Evolutionary conservation across 2,113 vertebrate genomes (phyloP).

Genomic region (Ctenomys sociabilis): DNA sequence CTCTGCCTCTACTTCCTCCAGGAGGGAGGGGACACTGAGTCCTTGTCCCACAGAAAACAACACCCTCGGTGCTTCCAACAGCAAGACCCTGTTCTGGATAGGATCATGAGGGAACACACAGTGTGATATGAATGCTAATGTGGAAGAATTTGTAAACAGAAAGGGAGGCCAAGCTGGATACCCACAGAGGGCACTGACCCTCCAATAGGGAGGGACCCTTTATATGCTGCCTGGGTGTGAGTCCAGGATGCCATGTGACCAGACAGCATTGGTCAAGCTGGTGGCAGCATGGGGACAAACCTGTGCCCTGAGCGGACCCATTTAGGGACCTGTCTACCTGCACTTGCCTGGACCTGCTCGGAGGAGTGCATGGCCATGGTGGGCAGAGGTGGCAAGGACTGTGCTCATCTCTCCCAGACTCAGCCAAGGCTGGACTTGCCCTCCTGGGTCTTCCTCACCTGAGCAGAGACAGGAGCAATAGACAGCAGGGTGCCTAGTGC

Average conservation of each 20-base stretch:
- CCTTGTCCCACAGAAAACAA: neutral
- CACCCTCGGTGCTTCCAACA: rapidly evolving
- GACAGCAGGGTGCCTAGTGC: neutral
- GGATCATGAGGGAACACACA: neutral
- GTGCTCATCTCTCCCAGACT: neutral
- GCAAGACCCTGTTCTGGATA: neutral
- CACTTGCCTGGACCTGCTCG: neutral
- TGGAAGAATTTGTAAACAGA: neutral
- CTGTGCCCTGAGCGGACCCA: neutral
- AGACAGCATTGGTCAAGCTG: neutral
- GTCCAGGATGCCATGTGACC: neutral
- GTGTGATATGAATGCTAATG: neutral
- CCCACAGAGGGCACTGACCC: neutral
- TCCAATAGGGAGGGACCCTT: too few relatives aligned
- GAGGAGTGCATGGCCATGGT: neutral
- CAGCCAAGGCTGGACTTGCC: neutral
- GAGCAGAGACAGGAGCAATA: neutral
- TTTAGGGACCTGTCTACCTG: neutral
- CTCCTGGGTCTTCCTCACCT: neutral
- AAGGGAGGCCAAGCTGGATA: neutral
- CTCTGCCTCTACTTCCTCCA: neutral
- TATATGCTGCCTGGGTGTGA: neutral
- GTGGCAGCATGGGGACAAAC: neutral
- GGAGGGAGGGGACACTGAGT: neutral
- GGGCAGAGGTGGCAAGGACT: too few relatives aligned